These are phyloP conservation scores for Onychomys arenicola DNA, from an alignment of 2,797 vertebrate species.

Conservation along the genomic window DNA sequence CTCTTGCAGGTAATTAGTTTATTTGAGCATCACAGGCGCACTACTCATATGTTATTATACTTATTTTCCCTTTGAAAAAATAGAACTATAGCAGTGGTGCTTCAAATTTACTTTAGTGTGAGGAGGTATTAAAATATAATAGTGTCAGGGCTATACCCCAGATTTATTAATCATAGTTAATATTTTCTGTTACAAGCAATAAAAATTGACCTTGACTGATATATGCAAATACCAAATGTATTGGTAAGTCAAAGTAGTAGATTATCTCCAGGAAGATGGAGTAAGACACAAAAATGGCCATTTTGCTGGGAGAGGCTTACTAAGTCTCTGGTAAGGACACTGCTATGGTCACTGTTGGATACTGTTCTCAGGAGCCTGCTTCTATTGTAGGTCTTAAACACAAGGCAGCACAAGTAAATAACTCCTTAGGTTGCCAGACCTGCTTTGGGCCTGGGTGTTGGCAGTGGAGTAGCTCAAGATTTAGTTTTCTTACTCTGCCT, in stretches of 20 bases:
- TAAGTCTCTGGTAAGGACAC: neutral
- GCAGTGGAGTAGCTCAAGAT: neutral
- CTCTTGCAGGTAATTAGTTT: constrained; percentile 70
- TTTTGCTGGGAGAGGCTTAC: neutral
- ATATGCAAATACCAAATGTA: constrained; percentile 43
- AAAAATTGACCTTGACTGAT: constrained; percentile 51
- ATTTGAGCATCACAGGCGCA: constrained; percentile 61
- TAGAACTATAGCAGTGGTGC: constrained; percentile 48
- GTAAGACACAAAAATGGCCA: constrained; percentile 35
- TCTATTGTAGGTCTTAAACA: constrained; percentile 5
- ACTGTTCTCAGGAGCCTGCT: neutral
- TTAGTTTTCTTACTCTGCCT: neutral
- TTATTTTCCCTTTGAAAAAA: constrained; percentile 68
- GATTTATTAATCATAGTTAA: constrained; percentile 43
- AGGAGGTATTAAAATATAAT: constrained; percentile 55
- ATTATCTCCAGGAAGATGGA: constrained; percentile 38
- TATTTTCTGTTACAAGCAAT: constrained; percentile 19
- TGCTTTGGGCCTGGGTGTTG: constrained; percentile 11
- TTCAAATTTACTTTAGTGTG: constrained; percentile 59
- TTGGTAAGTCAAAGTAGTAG: constrained; percentile 10
- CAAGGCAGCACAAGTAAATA: neutral
- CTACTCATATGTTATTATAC: constrained; percentile 55
- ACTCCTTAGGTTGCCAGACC: neutral
- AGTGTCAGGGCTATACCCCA: neutral
- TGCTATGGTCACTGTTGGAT: neutral